These are phyloP conservation scores for Thamnophis sirtalis DNA, from an alignment of 2,113 vertebrate species.

Conservation along the genomic window DNA sequence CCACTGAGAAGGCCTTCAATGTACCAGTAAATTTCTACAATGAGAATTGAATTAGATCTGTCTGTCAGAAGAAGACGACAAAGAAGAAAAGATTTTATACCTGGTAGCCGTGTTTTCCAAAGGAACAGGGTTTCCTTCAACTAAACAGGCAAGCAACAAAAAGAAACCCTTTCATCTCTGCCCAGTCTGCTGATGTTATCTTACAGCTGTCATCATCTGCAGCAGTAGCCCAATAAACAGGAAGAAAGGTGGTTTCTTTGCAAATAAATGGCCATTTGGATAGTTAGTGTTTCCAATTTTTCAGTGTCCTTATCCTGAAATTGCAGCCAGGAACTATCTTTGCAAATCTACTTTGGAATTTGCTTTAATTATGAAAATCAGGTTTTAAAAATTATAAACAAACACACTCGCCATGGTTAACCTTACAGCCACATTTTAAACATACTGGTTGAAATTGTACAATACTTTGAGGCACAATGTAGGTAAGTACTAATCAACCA, in stretches of 20 bases:
- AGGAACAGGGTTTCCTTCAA: constrained; percentile 6
- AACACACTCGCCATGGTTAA: background rate
- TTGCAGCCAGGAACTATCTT: background rate
- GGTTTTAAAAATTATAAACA: background rate
- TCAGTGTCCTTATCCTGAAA: background rate
- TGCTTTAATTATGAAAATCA: background rate
- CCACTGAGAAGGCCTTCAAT: background rate
- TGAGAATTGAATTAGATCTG: background rate
- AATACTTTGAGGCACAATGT: background rate
- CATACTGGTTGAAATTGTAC: background rate
- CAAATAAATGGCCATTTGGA: background rate
- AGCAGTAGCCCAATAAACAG: constrained; percentile 31
- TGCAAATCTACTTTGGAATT: background rate
- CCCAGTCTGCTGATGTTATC: constrained; percentile 49
- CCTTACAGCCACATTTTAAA: background rate
- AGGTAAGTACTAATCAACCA: background rate
- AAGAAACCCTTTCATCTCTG: constrained; percentile 57
- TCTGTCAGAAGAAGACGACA: constrained; percentile 22
- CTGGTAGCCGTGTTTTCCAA: constrained; percentile 51
- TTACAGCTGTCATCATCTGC: constrained; percentile 57
- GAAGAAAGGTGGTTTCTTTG: background rate
- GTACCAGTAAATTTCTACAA: too few relatives aligned
- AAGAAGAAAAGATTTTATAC: constrained; percentile 33
- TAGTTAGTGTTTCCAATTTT: constrained; percentile 32
- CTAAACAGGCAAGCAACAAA: fast-evolving